Base-by-base conservation (phyloP, 2,888 invertebrate species). In the Eupithecia subfuscata region DNA sequence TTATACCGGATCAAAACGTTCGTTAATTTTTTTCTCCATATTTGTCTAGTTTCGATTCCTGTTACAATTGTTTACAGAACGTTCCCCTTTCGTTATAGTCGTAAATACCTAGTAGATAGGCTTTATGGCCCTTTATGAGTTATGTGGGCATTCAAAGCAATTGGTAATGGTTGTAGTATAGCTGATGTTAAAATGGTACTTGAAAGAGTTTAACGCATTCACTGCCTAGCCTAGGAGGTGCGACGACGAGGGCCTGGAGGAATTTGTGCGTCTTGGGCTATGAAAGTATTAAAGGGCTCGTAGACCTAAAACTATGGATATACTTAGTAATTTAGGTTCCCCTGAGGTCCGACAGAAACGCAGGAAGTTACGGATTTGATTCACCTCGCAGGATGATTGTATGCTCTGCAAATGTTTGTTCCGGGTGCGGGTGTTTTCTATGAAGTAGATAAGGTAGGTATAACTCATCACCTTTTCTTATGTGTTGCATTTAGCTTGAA, bases 51-150 rank as follows among this genome's bases (percentile, higher is more conserved):
- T 40, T 40, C 67, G 67, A n/a, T 37, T 65, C 67, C 64, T 69
- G 63, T 69, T 69, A 69, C 69, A 69, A 67, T 68, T 76, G 77
- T 77, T 72, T 74, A 74, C 74, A 40, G 45, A 40, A 60, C 70
- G 72, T 74, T 71, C 71, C 70, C 65, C 30, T 34, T 73, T 63
- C n/a, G 40, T 70, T 60, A 48, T 56, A 52, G 65, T 74, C 71
- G 60, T 77, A 77, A 77, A 77, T 74, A 72, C 43, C 74, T 67
- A 60, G 9, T 37, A 64, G 73, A 76, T 71, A 74, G 48, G 25
- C 48, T 74, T 71, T 67, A 77, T 77, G 71, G 16, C 45, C n/a
- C 67, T 77, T 74, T 70, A 77, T 74, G 71, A 65, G 70, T 67
- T 45, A 63, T 67, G 67, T 70, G 68, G 68, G 70, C 74, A 71